phyloP scores from a whole-genome alignment of 2,113 vertebrate species.

The Bungarus multicinctus region DNA sequence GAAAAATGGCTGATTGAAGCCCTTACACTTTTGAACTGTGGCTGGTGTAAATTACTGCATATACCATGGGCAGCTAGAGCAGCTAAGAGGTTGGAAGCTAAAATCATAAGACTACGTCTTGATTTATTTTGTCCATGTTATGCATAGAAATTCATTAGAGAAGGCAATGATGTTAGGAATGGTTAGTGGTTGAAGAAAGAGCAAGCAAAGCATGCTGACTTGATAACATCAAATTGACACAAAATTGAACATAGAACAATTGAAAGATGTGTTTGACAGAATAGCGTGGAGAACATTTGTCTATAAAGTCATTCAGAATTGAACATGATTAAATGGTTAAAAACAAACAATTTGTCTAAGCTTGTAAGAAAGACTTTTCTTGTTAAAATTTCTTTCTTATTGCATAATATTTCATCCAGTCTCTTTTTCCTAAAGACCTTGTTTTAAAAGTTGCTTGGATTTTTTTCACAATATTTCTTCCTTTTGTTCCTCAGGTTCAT shows the following conservation, averaged over 20 bases:
- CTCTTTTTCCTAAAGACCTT: not conserved
- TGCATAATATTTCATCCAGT: not conserved
- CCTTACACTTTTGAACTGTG: not conserved
- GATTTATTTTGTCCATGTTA: not conserved
- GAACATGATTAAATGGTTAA: not conserved
- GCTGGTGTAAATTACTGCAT: not conserved
- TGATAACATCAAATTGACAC: not conserved
- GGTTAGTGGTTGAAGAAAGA: not conserved
- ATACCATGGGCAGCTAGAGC: not conserved
- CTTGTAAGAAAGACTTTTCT: not conserved
- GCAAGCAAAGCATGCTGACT: not conserved
- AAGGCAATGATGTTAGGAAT: not conserved
- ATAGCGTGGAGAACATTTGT: not conserved
- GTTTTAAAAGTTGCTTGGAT: not conserved
- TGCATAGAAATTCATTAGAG: not conserved
- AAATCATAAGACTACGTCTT: not conserved
- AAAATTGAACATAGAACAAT: not conserved
- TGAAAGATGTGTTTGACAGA: not conserved
- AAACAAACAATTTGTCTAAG: not conserved
- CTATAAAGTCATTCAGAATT: not conserved
- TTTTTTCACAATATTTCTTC: not conserved
- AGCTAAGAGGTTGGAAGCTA: not conserved
- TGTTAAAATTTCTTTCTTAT: not conserved
- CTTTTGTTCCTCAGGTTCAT: not conserved
- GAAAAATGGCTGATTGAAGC: not conserved